Evolutionary conservation across 2,888 invertebrate genomes (phyloP).

Genomic region (Drosophila anomalata): DNA sequence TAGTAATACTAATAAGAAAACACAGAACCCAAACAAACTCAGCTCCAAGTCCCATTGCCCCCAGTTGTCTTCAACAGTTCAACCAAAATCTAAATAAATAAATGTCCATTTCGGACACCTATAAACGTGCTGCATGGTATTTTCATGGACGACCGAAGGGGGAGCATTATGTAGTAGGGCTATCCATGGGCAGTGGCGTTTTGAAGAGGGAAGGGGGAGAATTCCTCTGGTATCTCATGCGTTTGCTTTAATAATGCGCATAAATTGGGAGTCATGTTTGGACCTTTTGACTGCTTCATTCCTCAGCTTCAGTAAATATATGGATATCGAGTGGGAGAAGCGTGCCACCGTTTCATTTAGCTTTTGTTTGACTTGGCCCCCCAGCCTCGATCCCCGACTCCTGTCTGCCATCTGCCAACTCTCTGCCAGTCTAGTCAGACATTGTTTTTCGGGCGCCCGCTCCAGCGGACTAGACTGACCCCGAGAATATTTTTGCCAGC

Average conservation of each 20-base stretch:
- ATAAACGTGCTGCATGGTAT: conserved; percentile 45
- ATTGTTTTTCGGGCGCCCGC: conserved; percentile 55
- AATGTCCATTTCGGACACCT: conserved; percentile 73
- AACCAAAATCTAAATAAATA: conserved; percentile 73
- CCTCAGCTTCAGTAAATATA: conserved; percentile 13
- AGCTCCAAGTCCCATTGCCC: conserved; percentile 6
- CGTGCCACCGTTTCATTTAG: conserved; percentile 73
- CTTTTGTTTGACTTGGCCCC: conserved; percentile 68
- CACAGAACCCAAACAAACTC: background rate
- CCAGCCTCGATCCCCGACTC: conserved; percentile 3
- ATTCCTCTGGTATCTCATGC: conserved; percentile 68
- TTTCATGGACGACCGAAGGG: background rate
- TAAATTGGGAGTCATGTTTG: conserved; percentile 66
- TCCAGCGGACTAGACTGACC: conserved; percentile 45
- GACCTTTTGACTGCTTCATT: conserved; percentile 77
- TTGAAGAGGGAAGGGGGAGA: conserved; percentile 26
- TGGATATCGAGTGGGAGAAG: conserved; percentile 11
- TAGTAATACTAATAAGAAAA: conserved; percentile 32
- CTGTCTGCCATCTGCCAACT: conserved; percentile 19
- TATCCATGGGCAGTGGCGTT: conserved; percentile 40
- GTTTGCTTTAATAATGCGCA: conserved; percentile 79
- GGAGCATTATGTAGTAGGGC: background rate
- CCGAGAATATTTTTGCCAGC: conserved; percentile 67
- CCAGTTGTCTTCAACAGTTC: conserved; percentile 53
- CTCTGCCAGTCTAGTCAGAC: conserved; percentile 59